Evolutionary conservation across 2,113 vertebrate genomes (phyloP).

Genomic region (Ceratotherium simum): DNA sequence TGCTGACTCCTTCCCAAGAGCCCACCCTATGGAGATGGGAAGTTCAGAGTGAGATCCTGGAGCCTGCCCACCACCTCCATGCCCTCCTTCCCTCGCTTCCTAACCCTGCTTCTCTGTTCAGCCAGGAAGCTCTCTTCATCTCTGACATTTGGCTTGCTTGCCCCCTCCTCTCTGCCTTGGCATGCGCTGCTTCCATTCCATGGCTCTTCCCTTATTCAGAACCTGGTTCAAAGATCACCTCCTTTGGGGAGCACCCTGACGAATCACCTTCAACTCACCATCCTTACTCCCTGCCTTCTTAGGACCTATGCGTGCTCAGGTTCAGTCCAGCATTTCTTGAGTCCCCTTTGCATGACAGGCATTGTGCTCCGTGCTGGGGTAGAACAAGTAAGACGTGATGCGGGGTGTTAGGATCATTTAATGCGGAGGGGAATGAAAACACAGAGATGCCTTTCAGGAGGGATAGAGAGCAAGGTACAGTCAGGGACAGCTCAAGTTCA

Average conservation of each 20-base stretch:
- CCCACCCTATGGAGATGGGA: not conserved
- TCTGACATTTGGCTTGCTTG: not conserved
- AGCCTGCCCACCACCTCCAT: too few species aligned
- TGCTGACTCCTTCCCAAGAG: not conserved
- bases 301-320: not conserved
- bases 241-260: not conserved
- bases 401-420: not conserved
- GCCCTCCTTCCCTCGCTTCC: not conserved
- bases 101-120: not conserved
- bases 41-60: not conserved
- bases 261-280: not conserved
- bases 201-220: not conserved
- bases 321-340: not conserved
- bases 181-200: not conserved
- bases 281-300: not conserved
- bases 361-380: not conserved
- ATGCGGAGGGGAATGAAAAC: not conserved
- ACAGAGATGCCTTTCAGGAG: not conserved
- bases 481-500: not conserved
- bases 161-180: not conserved
- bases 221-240: not conserved
- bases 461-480: not conserved
- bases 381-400: not conserved
- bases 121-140: not conserved
- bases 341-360: not conserved